These are phyloP conservation scores for Iguana delicatissima DNA, from an alignment of 2,797 vertebrate genomes.

Conservation along the genomic window DNA sequence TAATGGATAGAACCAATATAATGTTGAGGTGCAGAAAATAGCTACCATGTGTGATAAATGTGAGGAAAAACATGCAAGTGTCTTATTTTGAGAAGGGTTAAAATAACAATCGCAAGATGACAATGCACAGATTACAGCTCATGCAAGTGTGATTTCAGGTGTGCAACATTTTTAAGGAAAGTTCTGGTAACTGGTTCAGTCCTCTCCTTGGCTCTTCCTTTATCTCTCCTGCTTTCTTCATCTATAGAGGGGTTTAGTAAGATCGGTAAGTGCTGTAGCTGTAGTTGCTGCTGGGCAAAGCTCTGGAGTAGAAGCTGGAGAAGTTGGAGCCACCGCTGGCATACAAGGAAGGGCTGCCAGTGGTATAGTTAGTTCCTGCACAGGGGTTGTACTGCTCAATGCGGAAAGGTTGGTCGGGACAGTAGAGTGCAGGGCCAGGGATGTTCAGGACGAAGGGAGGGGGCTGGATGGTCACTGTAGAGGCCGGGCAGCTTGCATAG, in stretches of 20 bases:
- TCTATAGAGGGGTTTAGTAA: not conserved
- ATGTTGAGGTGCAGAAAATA: not conserved
- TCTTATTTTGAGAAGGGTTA: not conserved
- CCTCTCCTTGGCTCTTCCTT: no score
- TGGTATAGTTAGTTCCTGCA: fast-evolving
- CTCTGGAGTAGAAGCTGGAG: constrained; percentile 18
- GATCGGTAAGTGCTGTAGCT: not conserved
- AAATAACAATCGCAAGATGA: not conserved
- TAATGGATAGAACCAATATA: not conserved
- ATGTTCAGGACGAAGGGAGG: constrained; percentile 37
- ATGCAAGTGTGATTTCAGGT: no score
- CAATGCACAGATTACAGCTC: not conserved
- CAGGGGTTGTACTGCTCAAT: constrained; percentile 37
- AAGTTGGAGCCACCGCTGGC: not conserved
- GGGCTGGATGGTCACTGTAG: constrained; percentile 42
- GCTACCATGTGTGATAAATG: not conserved
- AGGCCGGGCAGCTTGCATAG: constrained; percentile 26
- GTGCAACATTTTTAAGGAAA: not conserved
- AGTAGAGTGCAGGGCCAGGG: constrained; percentile 37
- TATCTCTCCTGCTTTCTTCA: not conserved
- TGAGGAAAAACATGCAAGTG: not conserved
- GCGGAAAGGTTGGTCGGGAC: constrained; percentile 22
- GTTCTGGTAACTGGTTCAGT: not conserved
- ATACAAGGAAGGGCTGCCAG: not conserved
- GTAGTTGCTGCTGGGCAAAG: not conserved